Base-by-base conservation (phyloP, 2,888 invertebrate genomes). In the Eristalis arbustorum region DNA sequence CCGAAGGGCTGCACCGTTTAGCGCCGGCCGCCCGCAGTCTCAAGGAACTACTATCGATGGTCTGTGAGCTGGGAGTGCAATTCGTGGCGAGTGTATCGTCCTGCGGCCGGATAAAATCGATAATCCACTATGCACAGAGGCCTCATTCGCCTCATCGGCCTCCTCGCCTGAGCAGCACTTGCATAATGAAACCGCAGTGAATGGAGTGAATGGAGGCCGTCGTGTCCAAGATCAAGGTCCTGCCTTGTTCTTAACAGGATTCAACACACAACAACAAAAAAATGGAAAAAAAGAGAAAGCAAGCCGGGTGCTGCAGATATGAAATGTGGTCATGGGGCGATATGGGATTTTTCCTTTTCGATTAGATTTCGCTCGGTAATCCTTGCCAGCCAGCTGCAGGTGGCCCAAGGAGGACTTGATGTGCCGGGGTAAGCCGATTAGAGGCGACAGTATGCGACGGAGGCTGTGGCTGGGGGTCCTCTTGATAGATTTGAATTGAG, bases 191-290 rank as follows among this genome's bases (percentile, higher is more conserved):
- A 73, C 34, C 34, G 11, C 22, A 73, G 56, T 56, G 34, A n/a
- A 64, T 13, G 5, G n/a, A 34, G 56, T n/a, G 10, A 37, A 25
- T 25, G 8, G 18, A 49, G 31, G 31, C 31, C 31, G 4, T 31
- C 31, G 66, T 37, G 18, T 62, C 73, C 67, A 68, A 75, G 75
- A 75, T 75, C 75, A 75, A 75, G 75, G 75, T 42, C 75, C 23
- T 42, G 40, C 67, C 42, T 61, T 61, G 59, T 42, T 34, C 75
- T 61, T 49, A 42, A 67, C 23, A 67, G 67, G 67, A 61, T 67
- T 67, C 67, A 37, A 42, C 22, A 59, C 61, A 59, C 59, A 23
- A 42, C 28, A 75, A 59, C 59, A 23, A 42, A 40, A 75, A 5
- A 25, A 49, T 13, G 8, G 31, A 5, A 31, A 31, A 8, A 61